phyloP scores from a whole-genome alignment of 2,888 invertebrate species.

The Drosophila bunnanda region DNA sequence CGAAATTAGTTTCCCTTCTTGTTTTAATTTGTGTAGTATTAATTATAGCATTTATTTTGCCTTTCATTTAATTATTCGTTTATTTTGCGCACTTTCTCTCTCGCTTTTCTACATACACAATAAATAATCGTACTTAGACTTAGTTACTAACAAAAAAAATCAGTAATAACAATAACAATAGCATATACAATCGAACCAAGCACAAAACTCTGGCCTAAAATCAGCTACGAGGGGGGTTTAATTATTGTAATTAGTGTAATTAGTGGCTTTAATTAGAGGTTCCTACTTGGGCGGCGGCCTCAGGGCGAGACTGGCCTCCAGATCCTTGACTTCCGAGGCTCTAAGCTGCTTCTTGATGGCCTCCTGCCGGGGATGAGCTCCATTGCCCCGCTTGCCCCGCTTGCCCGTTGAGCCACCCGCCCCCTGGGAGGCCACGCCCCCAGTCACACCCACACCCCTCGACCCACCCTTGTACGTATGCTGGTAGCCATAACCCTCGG shows the following conservation, averaged over 20 bases:
- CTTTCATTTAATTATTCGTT: conserved; percentile 21
- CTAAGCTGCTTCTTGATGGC: conserved; percentile 57
- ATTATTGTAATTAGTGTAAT: background rate
- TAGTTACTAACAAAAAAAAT: conserved; percentile 40
- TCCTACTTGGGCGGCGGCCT: conserved; percentile 82
- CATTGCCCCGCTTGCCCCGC: conserved; percentile 82
- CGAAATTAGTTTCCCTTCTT: too few species aligned
- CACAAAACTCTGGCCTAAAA: conserved; percentile 48
- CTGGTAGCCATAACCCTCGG: conserved; percentile 84
- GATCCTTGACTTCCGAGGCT: conserved; percentile 66
- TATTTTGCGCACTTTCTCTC: conserved; percentile 17
- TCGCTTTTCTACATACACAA: conserved; percentile 52
- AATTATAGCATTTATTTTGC: background rate
- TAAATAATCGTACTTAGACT: conserved; percentile 66
- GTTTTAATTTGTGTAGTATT: too few species aligned
- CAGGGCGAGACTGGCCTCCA: conserved; percentile 82
- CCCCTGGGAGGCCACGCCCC: background rate
- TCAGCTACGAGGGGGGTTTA: conserved; percentile 37
- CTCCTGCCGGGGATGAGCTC: conserved; percentile 30
- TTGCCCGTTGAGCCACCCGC: conserved; percentile 44
- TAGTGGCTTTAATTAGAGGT: background rate
- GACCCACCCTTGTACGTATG: conserved; percentile 76
- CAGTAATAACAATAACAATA: conserved; percentile 13
- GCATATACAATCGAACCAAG: conserved; percentile 37
- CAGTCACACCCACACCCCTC: background rate